Conservation (phyloP, 2,113 vertebrate genomes). For the Lepus europaeus region DNA sequence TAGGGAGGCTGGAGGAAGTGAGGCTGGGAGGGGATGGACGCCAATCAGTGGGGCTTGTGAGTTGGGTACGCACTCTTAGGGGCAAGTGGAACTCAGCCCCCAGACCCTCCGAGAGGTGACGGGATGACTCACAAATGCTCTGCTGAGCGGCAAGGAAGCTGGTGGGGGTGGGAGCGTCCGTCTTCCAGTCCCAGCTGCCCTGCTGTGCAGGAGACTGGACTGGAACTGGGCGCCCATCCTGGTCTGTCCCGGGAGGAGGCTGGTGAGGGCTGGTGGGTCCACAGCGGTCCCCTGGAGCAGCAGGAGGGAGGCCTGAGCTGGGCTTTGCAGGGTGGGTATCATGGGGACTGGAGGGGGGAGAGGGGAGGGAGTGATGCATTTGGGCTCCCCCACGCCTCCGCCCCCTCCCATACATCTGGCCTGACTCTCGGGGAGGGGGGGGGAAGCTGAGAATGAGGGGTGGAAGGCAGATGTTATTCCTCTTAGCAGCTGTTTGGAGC, state of each 20-base stretch:
- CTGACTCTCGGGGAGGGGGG: not conserved
- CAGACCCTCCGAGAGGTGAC: not conserved
- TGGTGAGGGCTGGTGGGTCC: too few relatives aligned
- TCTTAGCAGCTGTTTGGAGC: not conserved
- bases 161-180: accelerated
- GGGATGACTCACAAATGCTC: not conserved
- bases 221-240: too few relatives aligned
- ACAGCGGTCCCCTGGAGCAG: not conserved
- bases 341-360: not conserved
- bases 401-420: not conserved
- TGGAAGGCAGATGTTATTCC: not conserved
- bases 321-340: not conserved
- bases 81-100: not conserved
- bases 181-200: too few relatives aligned
- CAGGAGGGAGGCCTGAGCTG: too few relatives aligned
- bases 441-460: not conserved
- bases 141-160: not conserved
- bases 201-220: not conserved
- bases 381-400: not conserved
- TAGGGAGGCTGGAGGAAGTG: not conserved
- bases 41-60: accelerated
- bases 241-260: too few relatives aligned
- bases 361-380: not conserved
- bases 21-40: not conserved
- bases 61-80: not conserved